These are phyloP conservation scores for Eupithecia tripunctaria DNA, from an alignment of 2,888 invertebrate species.

Conservation along the genomic window DNA sequence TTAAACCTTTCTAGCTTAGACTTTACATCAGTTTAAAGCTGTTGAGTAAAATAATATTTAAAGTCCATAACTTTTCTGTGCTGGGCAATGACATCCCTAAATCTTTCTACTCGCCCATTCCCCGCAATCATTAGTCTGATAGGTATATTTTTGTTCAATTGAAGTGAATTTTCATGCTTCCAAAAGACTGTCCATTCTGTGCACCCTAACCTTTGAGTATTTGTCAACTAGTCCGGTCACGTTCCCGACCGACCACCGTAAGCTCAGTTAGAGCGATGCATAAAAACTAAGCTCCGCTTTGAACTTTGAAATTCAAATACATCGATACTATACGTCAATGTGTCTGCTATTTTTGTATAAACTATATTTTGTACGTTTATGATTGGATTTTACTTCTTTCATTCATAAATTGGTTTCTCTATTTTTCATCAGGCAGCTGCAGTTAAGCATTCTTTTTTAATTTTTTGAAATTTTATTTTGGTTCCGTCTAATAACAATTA, in stretches of 20 bases:
- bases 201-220: conserved; percentile 57
- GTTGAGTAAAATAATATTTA: not conserved
- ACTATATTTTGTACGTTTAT: not conserved
- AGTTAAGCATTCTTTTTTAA: too few species aligned
- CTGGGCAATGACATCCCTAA: not conserved
- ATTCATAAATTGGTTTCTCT: not conserved
- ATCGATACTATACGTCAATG: conserved; percentile 67
- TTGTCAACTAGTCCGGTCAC: conserved; percentile 74
- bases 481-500: too few species aligned
- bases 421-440: too few species aligned
- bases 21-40: not conserved
- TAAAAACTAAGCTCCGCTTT: conserved; percentile 81
- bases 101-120: not conserved
- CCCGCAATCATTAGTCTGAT: not conserved
- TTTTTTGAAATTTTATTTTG: too few species aligned
- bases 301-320: conserved; percentile 82
- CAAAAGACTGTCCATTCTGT: conserved; percentile 15
- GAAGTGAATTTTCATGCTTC: not conserved
- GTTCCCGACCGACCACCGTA: conserved; percentile 76
- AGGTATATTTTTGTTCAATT: not conserved
- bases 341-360: conserved; percentile 55
- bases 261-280: conserved; percentile 82
- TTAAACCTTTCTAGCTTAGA: not conserved
- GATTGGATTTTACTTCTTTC: not conserved
- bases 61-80: not conserved